Conservation (phyloP, 2,888 invertebrate species). For the Apoderus coryli region DNA sequence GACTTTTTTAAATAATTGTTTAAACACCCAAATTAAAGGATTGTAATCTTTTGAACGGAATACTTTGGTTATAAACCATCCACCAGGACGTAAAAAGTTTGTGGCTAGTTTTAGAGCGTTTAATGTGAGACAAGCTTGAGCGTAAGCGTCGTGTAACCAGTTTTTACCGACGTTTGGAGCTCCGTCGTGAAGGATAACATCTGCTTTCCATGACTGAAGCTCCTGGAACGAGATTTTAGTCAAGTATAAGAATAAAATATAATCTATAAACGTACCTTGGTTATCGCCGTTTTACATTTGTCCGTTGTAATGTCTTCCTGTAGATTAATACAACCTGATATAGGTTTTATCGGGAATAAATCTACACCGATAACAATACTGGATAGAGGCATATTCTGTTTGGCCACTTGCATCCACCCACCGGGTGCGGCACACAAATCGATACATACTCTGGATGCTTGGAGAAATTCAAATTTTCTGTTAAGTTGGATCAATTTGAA, state of each 20-base stretch:
- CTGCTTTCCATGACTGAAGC: conserved; percentile 91
- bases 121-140: conserved; percentile 83
- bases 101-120: conserved; percentile 86
- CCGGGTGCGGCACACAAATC: conserved; percentile 99
- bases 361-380: conserved; percentile 92
- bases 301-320: conserved; percentile 96
- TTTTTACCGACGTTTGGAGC: conserved; percentile 96
- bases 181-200: conserved; percentile 92
- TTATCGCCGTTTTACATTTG: conserved; percentile 57
- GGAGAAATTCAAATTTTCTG: conserved; percentile 91
- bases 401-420: conserved; percentile 98
- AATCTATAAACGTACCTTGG: too few species aligned
- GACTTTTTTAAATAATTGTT: conserved; percentile 92
- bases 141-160: conserved; percentile 95
- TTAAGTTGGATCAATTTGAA: conserved; percentile 98
- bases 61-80: conserved; percentile 97
- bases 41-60: conserved; percentile 98
- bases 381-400: conserved; percentile 94
- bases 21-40: conserved; percentile 85
- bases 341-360: conserved; percentile 82
- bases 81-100: conserved; percentile 75
- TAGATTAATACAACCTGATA: conserved; percentile 80
- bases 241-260: too few species aligned
- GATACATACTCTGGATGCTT: conserved; percentile 89
- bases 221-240: conserved; percentile 36